Evolutionary conservation across 2,888 invertebrate genomes (phyloP).

Genomic region (Lithophane ornitopus): DNA sequence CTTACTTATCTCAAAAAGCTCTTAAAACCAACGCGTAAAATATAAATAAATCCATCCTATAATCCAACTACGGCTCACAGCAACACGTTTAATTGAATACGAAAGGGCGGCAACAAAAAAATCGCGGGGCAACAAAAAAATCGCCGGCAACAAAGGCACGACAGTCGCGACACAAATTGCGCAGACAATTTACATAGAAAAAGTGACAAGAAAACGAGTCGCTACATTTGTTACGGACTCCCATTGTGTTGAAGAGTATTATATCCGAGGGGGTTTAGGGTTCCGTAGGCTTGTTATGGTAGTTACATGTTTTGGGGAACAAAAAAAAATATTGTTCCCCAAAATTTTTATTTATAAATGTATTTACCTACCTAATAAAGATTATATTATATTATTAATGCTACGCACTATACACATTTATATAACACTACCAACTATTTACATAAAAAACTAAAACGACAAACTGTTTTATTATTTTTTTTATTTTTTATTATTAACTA

Average conservation of each 20-base stretch:
- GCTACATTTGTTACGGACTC: conserved; percentile 84
- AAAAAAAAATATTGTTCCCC: no score
- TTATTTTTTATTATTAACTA: no score
- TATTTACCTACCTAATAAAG: no score
- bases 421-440: no score
- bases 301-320: background rate
- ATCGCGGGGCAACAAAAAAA: conserved; percentile 62
- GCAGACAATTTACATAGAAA: conserved; percentile 87
- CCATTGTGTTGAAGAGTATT: conserved; percentile 86
- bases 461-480: no score
- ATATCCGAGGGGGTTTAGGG: conserved; percentile 71
- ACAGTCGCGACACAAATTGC: conserved; percentile 86
- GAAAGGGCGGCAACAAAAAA: conserved; percentile 54
- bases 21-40: conserved; percentile 34
- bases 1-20: conserved; percentile 27
- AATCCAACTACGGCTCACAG: conserved; percentile 48
- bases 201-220: conserved; percentile 84
- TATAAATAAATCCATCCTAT: conserved; percentile 66
- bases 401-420: no score
- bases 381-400: no score
- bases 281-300: conserved; percentile 5
- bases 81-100: conserved; percentile 65
- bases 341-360: no score
- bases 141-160: conserved; percentile 60
- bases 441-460: no score